Evolutionary conservation across 2,888 invertebrate genomes (phyloP).

Genomic region (Watsonalla binaria): DNA sequence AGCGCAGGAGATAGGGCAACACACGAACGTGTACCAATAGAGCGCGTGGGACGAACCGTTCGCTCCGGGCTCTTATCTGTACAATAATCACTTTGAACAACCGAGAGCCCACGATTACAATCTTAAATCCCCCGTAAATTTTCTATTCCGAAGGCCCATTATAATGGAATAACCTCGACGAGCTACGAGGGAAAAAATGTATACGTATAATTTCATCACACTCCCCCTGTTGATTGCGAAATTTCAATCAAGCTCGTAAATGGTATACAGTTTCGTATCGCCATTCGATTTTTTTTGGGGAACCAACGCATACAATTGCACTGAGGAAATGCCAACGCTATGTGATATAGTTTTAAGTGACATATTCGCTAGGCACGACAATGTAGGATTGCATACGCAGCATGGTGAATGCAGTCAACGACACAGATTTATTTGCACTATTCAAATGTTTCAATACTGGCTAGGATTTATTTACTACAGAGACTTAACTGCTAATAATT

Average conservation of each 20-base stretch:
- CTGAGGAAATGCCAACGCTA: conserved; percentile 32
- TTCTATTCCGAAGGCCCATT: conserved; percentile 65
- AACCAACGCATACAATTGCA: conserved; percentile 35
- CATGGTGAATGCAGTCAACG: conserved; percentile 58
- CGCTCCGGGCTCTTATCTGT: conserved; percentile 62
- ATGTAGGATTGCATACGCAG: conserved; percentile 34
- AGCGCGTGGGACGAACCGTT: conserved; percentile 63
- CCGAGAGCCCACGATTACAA: conserved; percentile 70
- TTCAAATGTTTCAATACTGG: conserved; percentile 63
- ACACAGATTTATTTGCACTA: conserved; percentile 73
- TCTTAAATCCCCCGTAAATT: conserved; percentile 76
- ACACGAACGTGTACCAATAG: conserved; percentile 27
- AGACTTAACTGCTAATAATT: conserved; percentile 49
- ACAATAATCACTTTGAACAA: conserved; percentile 76
- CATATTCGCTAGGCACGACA: conserved; percentile 24
- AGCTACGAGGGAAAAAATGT: conserved; percentile 65
- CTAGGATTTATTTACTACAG: conserved; percentile 60
- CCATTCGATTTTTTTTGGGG: conserved; percentile 73
- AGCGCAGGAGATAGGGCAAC: conserved; percentile 28
- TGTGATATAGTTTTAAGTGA: conserved; percentile 23
- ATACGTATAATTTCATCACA: conserved; percentile 73
- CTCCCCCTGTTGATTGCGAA: conserved; percentile 76
- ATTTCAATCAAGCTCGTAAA: conserved; percentile 77
- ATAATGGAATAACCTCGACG: conserved; percentile 62
- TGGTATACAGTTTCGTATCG: conserved; percentile 72